Evolutionary conservation across 1,140 invertebrate genomes (phyloP).

Genomic region (Stegodyphus dumicola): DNA sequence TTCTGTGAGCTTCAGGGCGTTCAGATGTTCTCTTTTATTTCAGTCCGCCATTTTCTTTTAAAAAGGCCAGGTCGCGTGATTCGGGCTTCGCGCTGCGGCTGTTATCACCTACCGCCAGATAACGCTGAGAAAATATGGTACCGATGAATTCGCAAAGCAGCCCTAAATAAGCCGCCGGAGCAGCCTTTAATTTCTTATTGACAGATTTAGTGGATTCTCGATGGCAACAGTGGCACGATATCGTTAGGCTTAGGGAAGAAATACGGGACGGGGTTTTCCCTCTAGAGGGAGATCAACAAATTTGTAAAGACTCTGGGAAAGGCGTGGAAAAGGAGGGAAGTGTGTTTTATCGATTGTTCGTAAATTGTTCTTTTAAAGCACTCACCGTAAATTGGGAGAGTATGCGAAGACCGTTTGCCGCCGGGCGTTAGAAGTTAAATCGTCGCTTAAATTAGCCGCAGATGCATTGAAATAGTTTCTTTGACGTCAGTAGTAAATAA

Average conservation of each 20-base stretch:
- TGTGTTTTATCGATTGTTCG: conserved; percentile 10
- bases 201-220: conserved; percentile 24
- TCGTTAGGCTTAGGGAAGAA: conserved; percentile 25
- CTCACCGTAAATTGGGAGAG: neutral
- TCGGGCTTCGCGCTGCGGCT: neutral
- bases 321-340: neutral
- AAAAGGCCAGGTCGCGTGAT: neutral
- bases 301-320: neutral
- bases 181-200: conserved; percentile 27
- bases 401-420: too few relatives aligned
- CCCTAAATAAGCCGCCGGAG: conserved; percentile 3
- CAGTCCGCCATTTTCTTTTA: neutral
- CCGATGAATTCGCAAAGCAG: conserved; percentile 28
- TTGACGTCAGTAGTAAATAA: too few relatives aligned
- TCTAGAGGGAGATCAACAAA: neutral
- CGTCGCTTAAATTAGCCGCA: too few relatives aligned
- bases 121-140: conserved; percentile 12
- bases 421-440: too few relatives aligned
- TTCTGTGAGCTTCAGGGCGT: too few relatives aligned
- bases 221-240: conserved; percentile 13
- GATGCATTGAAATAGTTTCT: too few relatives aligned
- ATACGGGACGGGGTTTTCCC: neutral
- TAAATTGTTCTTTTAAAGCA: conserved; percentile 23
- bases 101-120: conserved; percentile 11
- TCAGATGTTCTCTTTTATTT: neutral